These are phyloP conservation scores for Pandemis cinnamomeana DNA, from an alignment of 2,888 invertebrate species.

Conservation along the genomic window DNA sequence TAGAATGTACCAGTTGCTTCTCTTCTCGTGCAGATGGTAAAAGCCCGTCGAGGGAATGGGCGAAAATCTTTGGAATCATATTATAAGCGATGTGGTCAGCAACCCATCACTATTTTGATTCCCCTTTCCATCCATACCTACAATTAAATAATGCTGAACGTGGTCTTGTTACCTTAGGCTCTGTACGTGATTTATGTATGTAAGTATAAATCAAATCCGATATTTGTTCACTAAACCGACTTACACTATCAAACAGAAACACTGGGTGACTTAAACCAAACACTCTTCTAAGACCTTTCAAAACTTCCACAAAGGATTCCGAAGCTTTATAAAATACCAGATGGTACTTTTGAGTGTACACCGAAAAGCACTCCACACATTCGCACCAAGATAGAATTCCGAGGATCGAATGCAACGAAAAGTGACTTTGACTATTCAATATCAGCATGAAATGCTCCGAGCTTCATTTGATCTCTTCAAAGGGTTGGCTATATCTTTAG, in stretches of 20 bases:
- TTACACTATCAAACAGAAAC: not conserved
- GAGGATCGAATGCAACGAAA: slow-evolving; percentile 23
- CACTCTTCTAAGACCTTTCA: not conserved
- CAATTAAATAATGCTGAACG: no score
- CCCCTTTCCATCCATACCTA: no score
- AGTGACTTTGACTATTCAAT: slow-evolving; percentile 31
- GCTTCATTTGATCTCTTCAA: slow-evolving; percentile 10
- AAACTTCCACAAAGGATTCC: slow-evolving; percentile 13
- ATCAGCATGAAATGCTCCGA: not conserved
- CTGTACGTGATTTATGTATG: no score
- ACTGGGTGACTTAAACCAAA: not conserved
- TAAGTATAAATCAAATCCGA: not conserved
- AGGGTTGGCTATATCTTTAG: not conserved
- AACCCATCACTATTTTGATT: no score
- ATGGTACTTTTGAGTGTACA: slow-evolving; percentile 24
- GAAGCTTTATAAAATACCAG: slow-evolving; percentile 24
- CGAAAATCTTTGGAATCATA: no score
- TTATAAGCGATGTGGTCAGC: no score
- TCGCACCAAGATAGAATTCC: slow-evolving; percentile 24
- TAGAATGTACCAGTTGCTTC: no score
- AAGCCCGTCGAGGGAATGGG: no score
- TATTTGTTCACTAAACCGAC: not conserved
- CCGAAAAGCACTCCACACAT: slow-evolving; percentile 35
- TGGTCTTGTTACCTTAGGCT: no score
- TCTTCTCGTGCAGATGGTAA: no score